phyloP scores from a whole-genome alignment of 2,888 invertebrate genomes.

The Metopia argyrocephala region DNA sequence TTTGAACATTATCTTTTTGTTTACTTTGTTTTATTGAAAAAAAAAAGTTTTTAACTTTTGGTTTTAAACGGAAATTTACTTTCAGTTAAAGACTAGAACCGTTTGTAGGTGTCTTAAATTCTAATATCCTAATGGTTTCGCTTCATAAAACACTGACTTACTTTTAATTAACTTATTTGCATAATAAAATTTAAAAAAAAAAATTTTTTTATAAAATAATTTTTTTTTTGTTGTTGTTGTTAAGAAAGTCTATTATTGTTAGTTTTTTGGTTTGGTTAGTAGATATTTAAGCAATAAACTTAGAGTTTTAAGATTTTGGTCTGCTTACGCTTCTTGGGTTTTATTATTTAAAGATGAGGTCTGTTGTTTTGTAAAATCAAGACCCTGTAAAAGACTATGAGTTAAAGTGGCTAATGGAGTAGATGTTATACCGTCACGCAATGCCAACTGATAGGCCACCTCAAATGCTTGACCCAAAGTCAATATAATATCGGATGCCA shows the following conservation, averaged over 20 bases:
- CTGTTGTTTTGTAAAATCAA: conserved; percentile 41
- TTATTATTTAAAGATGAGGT: conserved; percentile 37
- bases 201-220: conserved; percentile 3
- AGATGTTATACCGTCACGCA: conserved; percentile 75
- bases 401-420: conserved; percentile 51
- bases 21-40: not conserved
- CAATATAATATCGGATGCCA: conserved; percentile 97
- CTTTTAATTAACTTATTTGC: conserved; percentile 29
- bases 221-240: conserved; percentile 1
- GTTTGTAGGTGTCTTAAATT: conserved; percentile 12
- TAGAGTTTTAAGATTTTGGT: conserved; percentile 33
- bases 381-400: conserved; percentile 49
- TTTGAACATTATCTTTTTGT: not conserved
- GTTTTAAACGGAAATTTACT: conserved; percentile 15
- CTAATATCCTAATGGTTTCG: not conserved
- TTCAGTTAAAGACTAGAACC: conserved; percentile 50
- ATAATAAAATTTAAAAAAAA: conserved; percentile 13
- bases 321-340: conserved; percentile 62
- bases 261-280: conserved; percentile 7
- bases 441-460: conserved; percentile 96
- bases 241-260: too few relatives aligned
- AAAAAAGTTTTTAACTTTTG: conserved; percentile 26
- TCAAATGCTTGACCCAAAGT: conserved; percentile 98
- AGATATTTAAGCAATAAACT: not conserved
- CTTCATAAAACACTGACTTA: conserved; percentile 40